phyloP scores from a whole-genome alignment of 1,140 invertebrate genomes.

The Diuraphis noxia region DNA sequence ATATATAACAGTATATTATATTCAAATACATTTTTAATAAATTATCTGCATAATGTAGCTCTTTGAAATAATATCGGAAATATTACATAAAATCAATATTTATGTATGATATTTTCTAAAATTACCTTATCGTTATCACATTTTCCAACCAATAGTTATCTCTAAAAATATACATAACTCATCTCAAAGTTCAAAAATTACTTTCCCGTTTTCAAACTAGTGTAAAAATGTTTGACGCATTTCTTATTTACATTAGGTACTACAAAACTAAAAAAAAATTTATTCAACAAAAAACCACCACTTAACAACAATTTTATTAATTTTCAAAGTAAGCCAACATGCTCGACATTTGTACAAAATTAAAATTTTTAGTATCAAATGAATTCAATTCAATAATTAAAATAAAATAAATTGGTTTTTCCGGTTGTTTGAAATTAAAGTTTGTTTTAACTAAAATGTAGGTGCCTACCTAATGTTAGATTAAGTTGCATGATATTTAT shows the following conservation, averaged over 20 bases:
- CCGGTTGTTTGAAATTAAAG: not conserved
- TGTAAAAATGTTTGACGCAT: not conserved
- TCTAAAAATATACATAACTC: not conserved
- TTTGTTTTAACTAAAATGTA: not conserved
- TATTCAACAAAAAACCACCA: not conserved
- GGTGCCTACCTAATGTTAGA: not conserved
- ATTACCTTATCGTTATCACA: no score
- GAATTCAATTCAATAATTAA: not conserved
- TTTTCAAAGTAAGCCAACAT: not conserved
- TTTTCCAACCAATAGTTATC: not conserved
- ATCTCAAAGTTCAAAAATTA: not conserved
- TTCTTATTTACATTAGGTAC: not conserved
- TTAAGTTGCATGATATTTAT: not conserved
- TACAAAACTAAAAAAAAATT: not conserved
- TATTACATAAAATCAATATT: not conserved
- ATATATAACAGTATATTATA: no score
- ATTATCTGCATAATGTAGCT: not conserved
- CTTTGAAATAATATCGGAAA: not conserved
- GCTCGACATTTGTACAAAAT: not conserved
- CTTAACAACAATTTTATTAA: not conserved
- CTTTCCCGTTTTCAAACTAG: not conserved
- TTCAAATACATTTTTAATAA: not conserved
- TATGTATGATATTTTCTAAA: not conserved
- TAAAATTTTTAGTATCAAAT: not conserved
- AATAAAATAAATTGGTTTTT: not conserved